Evolutionary conservation across 2,888 invertebrate species (phyloP).

Genomic region (Heliconius ismenius): DNA sequence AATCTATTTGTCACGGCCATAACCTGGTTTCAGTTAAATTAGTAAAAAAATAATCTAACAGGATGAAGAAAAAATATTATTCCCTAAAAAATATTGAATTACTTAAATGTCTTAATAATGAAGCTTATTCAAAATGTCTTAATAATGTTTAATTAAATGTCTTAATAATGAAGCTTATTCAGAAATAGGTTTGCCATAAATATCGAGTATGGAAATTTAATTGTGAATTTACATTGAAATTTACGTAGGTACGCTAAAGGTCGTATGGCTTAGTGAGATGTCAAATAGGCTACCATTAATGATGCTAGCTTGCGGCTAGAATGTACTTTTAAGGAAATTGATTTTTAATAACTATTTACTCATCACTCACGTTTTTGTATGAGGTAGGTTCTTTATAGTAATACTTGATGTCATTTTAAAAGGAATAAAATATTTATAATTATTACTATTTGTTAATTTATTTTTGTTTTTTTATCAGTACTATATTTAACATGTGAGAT

Average conservation of each 20-base stretch:
- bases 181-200: not conserved
- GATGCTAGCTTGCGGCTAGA: not conserved
- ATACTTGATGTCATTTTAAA: not conserved
- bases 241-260: conserved; percentile 16
- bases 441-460: not conserved
- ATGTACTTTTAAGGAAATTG: not conserved
- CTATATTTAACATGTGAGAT: not conserved
- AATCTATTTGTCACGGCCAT: conserved; percentile 9
- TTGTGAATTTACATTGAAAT: conserved; percentile 14
- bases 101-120: too few relatives aligned
- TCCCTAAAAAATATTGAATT: not conserved
- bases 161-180: not conserved
- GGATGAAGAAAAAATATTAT: too few relatives aligned
- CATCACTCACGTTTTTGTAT: not conserved
- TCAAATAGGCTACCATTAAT: conserved; percentile 12
- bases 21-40: not conserved
- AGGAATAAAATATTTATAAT: not conserved
- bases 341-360: not conserved
- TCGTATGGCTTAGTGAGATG: conserved; percentile 7
- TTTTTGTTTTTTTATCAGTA: not conserved
- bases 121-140: too few relatives aligned
- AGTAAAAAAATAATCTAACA: not conserved
- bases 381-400: not conserved
- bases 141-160: not conserved
- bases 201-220: conserved; percentile 32